These are phyloP conservation scores for Gorilla gorilla DNA, from an alignment of 2,113 vertebrate genomes.

Conservation along the genomic window DNA sequence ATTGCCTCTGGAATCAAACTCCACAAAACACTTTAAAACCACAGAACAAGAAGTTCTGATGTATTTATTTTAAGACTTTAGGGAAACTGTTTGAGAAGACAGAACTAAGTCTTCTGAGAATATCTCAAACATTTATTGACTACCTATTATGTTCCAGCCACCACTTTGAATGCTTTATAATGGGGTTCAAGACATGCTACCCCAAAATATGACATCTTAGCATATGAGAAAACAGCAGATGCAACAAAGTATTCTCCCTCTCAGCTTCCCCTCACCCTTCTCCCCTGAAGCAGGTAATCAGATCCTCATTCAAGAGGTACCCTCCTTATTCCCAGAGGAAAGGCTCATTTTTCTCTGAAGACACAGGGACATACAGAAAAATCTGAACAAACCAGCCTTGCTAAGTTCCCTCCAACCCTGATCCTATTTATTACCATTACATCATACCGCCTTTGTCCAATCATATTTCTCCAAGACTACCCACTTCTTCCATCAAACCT, in stretches of 20 bases:
- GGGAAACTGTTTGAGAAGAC: conserved; percentile 2
- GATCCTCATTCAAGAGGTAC: neutral
- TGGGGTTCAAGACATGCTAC: neutral
- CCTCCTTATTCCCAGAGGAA: neutral
- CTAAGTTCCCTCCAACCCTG: neutral
- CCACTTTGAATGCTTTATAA: neutral
- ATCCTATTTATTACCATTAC: neutral
- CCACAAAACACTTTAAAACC: conserved; percentile 3
- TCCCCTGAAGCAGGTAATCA: neutral
- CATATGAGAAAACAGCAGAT: neutral
- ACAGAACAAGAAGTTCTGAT: conserved; percentile 10
- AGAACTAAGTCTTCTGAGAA: conserved; percentile 45
- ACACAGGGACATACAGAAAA: neutral
- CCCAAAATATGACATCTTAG: neutral
- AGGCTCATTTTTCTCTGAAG: neutral
- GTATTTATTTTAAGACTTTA: conserved; percentile 31
- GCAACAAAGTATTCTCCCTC: neutral
- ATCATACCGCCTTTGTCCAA: neutral
- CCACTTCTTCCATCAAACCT: neutral
- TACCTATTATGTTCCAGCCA: neutral
- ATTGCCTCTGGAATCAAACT: neutral
- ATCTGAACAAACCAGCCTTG: neutral
- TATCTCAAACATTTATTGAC: conserved; percentile 1
- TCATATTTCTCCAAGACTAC: neutral
- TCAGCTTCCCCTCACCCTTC: neutral